Evolutionary conservation across 2,888 invertebrate species (phyloP).

Genomic region (Cotesia congregata): DNA sequence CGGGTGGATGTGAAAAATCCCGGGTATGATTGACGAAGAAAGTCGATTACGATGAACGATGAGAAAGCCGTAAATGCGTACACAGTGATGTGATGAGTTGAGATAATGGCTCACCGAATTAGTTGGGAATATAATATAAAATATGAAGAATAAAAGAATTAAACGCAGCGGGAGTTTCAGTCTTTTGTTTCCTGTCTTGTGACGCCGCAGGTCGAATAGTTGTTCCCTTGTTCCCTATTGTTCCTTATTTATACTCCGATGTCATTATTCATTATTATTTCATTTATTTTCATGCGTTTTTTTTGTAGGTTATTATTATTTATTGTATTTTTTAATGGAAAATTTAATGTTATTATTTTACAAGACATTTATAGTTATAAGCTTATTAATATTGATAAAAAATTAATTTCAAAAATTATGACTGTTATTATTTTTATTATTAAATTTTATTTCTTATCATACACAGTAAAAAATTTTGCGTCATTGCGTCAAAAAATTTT

Average conservation of each 20-base stretch:
- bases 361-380: neutral
- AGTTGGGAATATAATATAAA: neutral
- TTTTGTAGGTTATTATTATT: neutral
- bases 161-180: constrained; percentile 47
- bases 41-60: constrained; percentile 26
- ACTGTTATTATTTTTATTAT: no score
- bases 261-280: constrained; percentile 50
- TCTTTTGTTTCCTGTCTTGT: constrained; percentile 51
- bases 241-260: constrained; percentile 55
- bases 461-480: no score
- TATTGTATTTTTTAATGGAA: no score
- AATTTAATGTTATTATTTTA: no score
- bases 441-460: no score
- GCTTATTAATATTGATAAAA: no score
- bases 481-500: no score
- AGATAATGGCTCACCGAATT: constrained; percentile 44
- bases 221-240: constrained; percentile 47
- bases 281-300: neutral
- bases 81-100: constrained; percentile 41
- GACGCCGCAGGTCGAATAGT: constrained; percentile 49
- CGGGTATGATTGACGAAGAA: constrained; percentile 13
- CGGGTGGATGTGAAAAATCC: neutral
- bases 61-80: constrained; percentile 41
- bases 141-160: constrained; percentile 35
- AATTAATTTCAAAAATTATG: no score